Conservation (phyloP, 2,888 invertebrate genomes). For the Odiellus spinosus region DNA sequence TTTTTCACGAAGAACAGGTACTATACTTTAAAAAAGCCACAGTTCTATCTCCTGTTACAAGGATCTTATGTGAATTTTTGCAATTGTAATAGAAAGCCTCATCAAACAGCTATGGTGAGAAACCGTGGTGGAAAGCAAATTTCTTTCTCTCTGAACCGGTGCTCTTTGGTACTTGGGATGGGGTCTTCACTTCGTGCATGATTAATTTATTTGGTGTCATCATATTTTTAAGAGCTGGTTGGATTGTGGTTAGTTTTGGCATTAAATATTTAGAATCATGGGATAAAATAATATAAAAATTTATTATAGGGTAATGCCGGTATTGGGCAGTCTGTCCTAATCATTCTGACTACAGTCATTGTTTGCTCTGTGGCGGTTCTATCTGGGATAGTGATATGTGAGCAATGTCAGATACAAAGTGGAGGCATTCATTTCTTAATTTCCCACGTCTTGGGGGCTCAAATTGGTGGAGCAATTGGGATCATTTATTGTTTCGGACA, state of each 20-base stretch:
- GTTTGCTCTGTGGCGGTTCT: slow-evolving; percentile 81
- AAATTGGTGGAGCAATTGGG: slow-evolving; percentile 82
- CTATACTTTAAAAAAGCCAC: background rate
- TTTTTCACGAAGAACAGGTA: slow-evolving; percentile 18
- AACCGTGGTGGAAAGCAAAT: slow-evolving; percentile 91
- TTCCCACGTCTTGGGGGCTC: slow-evolving; percentile 81
- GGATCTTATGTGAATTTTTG: no score
- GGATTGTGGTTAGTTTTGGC: slow-evolving; percentile 57
- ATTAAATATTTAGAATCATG: no score
- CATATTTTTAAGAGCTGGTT: slow-evolving; percentile 87
- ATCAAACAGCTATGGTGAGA: slow-evolving; percentile 23
- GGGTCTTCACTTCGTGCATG: slow-evolving; percentile 91
- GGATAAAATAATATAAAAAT: background rate
- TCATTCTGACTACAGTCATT: slow-evolving; percentile 45
- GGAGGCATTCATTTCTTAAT: slow-evolving; percentile 95
- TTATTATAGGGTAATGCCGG: slow-evolving; percentile 36
- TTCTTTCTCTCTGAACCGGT: slow-evolving; percentile 92
- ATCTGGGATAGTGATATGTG: slow-evolving; percentile 91
- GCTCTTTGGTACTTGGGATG: slow-evolving; percentile 93
- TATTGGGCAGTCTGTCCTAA: slow-evolving; percentile 33
- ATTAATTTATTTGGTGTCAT: slow-evolving; percentile 97
- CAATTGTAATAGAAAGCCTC: background rate
- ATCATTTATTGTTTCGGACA: slow-evolving; percentile 91
- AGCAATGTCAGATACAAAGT: slow-evolving; percentile 81
- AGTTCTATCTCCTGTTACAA: no score